Percentiles rank a stretch among this genome's conserved stretches.
These are phyloP conservation scores for Dasyprocta punctata DNA, from an alignment of 2,113 vertebrate species.

Conservation along the genomic window DNA sequence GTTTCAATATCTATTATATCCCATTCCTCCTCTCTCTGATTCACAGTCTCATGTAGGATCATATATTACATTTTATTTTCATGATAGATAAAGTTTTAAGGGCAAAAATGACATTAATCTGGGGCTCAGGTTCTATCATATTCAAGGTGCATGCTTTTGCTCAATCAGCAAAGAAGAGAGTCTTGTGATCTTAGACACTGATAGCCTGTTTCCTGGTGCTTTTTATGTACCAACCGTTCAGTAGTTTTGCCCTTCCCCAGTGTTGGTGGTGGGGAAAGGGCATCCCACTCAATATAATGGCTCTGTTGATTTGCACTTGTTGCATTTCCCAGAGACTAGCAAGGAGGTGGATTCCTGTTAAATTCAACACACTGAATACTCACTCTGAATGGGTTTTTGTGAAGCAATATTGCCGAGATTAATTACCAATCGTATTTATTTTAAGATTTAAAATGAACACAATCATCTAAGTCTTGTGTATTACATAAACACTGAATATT, in stretches of 20 bases:
- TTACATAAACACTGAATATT: constrained; percentile 50
- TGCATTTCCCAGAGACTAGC: background rate
- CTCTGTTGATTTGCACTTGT: background rate
- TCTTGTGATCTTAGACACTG: background rate
- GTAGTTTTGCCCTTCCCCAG: background rate
- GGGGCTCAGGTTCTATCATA: background rate
- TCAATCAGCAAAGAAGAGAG: background rate
- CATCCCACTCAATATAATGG: background rate
- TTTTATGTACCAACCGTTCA: background rate
- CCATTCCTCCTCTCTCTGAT: background rate
- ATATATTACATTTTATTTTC: background rate
- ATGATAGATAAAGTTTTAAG: background rate
- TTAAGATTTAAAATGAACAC: constrained; percentile 50
- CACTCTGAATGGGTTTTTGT: background rate
- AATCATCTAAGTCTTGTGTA: background rate
- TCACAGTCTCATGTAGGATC: background rate
- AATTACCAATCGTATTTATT: constrained; percentile 56
- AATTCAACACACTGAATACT: background rate
- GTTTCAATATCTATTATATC: background rate
- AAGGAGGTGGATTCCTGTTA: background rate
- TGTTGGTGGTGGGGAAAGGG: background rate
- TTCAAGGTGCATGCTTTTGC: background rate
- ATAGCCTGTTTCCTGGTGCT: background rate
- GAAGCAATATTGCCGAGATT: constrained; percentile 9
- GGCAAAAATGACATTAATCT: background rate